Conservation (phyloP, 2,113 vertebrate genomes). For the Hiodon alosoides region DNA sequence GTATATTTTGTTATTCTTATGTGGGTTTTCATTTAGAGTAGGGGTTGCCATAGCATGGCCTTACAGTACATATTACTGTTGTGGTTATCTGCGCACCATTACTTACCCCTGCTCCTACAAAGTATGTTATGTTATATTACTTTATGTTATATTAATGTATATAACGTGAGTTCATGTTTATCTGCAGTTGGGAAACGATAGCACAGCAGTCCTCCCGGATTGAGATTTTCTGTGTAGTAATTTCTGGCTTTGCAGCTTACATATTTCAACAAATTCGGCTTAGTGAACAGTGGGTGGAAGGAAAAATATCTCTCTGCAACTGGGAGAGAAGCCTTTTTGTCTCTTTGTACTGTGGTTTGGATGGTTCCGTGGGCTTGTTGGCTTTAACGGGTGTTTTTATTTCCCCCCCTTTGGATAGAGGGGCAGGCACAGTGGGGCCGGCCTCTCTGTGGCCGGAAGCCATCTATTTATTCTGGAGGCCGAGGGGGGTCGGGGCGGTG, state of each 20-base stretch:
- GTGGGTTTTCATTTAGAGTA: no score
- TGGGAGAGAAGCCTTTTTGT: constrained; percentile 1
- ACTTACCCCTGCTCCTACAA: no score
- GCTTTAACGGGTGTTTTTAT: constrained; percentile 28
- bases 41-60: no score
- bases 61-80: no score
- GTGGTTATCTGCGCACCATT: no score
- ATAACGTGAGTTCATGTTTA: no score
- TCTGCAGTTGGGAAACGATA: constrained; percentile 30
- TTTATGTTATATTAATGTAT: no score
- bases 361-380: constrained; percentile 17
- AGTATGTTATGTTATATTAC: no score
- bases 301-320: constrained; percentile 11
- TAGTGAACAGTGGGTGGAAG: constrained; percentile 1
- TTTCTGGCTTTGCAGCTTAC: constrained; percentile 14
- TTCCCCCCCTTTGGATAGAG: neutral
- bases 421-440: constrained; percentile 26
- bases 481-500: constrained; percentile 28
- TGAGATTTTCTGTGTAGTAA: constrained; percentile 24
- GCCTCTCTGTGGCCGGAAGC: constrained; percentile 29
- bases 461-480: constrained; percentile 29
- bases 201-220: constrained; percentile 18
- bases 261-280: constrained; percentile 29
- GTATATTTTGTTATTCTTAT: no score
- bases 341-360: constrained; percentile 17